A percentile compares a stretch with the other conserved stretches of the same genome.
Conservation (phyloP, 2,797 vertebrate genomes). For the Propithecus deckenii region DNA sequence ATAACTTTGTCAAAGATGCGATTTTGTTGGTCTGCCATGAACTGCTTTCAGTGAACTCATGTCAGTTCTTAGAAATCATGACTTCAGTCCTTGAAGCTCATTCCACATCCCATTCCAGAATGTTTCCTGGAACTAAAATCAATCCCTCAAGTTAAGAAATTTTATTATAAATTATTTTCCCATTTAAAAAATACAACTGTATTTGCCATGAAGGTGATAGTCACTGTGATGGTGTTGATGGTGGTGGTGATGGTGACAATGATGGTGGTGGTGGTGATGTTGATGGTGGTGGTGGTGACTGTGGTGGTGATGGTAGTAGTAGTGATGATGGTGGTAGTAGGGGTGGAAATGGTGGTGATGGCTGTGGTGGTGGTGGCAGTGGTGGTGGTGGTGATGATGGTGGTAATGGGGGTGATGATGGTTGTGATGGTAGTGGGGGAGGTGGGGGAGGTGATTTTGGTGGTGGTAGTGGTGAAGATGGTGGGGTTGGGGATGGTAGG, state of each 20-base stretch:
- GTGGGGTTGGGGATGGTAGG: background rate
- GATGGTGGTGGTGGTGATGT: background rate
- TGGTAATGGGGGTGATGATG: background rate
- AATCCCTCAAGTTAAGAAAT: background rate
- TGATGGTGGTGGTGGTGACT: background rate
- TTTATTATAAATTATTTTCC: constrained; percentile 24
- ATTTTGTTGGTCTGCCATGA: background rate
- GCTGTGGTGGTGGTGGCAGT: background rate
- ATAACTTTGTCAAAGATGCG: background rate
- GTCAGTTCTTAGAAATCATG: background rate
- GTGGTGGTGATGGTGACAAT: background rate
- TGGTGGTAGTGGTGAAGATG: background rate
- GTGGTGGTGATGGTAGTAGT: background rate
- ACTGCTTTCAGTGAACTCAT: background rate
- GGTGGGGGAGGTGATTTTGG: no score
- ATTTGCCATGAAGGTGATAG: background rate
- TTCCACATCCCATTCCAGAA: background rate
- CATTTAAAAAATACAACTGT: background rate
- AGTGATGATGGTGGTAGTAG: background rate
- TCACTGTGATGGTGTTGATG: background rate
- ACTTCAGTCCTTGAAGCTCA: background rate
- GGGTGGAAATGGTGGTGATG: background rate
- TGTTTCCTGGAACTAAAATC: constrained; percentile 23
- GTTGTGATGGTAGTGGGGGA: background rate
- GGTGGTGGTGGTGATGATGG: background rate